Base-by-base conservation (phyloP, 1,140 invertebrate species). In the Pseudomyrmex cubaensis region DNA sequence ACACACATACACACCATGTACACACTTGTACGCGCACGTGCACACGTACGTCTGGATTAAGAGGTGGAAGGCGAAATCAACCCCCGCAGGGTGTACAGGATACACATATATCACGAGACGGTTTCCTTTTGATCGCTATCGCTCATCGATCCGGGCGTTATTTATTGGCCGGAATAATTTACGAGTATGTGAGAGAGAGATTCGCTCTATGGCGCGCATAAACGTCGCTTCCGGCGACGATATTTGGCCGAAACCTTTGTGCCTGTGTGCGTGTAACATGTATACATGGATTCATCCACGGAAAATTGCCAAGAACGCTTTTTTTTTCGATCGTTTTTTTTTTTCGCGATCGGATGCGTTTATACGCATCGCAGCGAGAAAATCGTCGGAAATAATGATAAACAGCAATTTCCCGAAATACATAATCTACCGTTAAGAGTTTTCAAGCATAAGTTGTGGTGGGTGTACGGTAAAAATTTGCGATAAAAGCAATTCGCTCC, bases 61-160 rank as follows among this genome's bases (percentile, higher is more conserved):
- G 76, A 72, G 76, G 59, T 80, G 44, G 66, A 80, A 78, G 76
- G 76, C 46, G 76, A n/a, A 59, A 25, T 54, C 54, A 70, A 48
- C 76, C 54, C 66, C 76, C 66, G 66, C 76, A 80, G 80, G 48
- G 80, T 74, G 72, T 54, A 20, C 80, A 56, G 70, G 62, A 66
- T 83, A 67, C 72, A 44, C 72, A 82, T 82, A 82, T 76, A 82
- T 83, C 72, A 80, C 64, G 66, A 80, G 76, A 72, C 54, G 57
- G 54, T 80, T 80, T 80, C 76, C 63, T 84, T 84, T 70, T 56
- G 83, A 84, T 84, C 74, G 61, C 83, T 77, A 82, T 84, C 83
- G 76, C 67, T 84, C 76, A 84, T 84, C 83, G 83, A 82, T 15
- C 57, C 63, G 48, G 80, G 25, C 59, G 59, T 84, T 84, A 84